Conservation (phyloP, 2,113 vertebrate genomes). For the Telmatochromis bifrenatus region DNA sequence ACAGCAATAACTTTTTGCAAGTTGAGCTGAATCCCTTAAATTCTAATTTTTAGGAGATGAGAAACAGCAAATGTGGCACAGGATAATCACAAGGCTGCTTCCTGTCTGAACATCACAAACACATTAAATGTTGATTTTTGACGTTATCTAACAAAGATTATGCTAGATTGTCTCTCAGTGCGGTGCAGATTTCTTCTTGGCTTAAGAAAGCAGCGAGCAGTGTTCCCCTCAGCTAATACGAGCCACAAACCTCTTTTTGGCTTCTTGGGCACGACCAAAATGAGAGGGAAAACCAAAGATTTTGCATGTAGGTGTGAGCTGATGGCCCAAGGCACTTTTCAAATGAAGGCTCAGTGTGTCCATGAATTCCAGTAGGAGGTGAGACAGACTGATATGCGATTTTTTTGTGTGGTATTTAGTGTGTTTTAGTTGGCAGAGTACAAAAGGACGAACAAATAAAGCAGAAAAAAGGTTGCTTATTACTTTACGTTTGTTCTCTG, state of each 20-base stretch:
- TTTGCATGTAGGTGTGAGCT: not conserved
- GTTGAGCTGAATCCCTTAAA: not conserved
- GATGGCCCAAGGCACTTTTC: not conserved
- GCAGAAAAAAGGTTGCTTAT: not conserved
- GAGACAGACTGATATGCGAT: not conserved
- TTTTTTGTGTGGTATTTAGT: not conserved
- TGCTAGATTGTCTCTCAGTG: not conserved
- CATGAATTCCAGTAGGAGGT: not conserved
- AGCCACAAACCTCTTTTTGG: not conserved
- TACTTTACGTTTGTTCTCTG: not conserved
- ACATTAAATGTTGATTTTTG: not conserved
- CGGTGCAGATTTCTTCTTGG: not conserved
- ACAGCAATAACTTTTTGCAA: not conserved
- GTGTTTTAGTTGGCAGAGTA: not conserved
- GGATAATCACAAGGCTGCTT: not conserved
- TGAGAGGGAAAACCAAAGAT: not conserved
- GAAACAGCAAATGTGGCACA: fast-evolving
- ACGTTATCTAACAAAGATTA: not conserved
- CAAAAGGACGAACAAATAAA: not conserved
- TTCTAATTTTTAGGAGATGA: fast-evolving
- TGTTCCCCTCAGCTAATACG: not conserved
- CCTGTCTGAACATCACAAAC: not conserved
- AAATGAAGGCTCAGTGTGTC: not conserved
- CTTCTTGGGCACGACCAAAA: not conserved
- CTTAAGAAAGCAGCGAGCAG: not conserved